Evolutionary conservation across 2,113 vertebrate species (phyloP).

Genomic region (Prionailurus bengalensis): DNA sequence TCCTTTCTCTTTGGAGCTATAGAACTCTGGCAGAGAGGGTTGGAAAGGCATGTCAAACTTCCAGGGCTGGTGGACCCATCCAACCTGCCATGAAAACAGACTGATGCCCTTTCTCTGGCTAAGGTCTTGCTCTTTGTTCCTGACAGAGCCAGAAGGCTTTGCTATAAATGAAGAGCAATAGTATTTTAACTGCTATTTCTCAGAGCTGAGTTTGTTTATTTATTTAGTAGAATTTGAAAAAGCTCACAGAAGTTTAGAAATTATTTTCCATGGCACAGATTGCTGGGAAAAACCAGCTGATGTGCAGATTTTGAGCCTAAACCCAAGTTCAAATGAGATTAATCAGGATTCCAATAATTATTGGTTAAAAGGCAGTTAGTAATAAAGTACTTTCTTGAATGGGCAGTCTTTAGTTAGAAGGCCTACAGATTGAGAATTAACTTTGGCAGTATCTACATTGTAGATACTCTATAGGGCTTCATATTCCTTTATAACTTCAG

Average conservation of each 20-base stretch:
- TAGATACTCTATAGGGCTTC: not conserved
- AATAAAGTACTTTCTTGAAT: not conserved
- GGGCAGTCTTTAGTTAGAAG: constrained; percentile 5
- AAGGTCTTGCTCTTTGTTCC: not conserved
- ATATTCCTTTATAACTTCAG: not conserved
- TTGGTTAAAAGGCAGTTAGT: constrained; percentile 38
- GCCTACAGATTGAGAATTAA: not conserved
- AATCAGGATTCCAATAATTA: constrained; percentile 14
- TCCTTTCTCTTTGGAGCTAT: not conserved
- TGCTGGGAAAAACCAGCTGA: not conserved
- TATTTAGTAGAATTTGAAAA: constrained; percentile 26
- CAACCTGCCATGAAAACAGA: not conserved
- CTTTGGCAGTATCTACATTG: constrained; percentile 37
- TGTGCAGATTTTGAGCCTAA: constrained; percentile 48
- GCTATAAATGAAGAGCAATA: not conserved
- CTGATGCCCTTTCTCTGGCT: not conserved
- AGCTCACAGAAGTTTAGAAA: constrained; percentile 39
- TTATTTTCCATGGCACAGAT: constrained; percentile 35
- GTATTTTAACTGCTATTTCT: constrained; percentile 14
- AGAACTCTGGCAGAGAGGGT: constrained; percentile 35
- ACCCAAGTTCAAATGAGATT: constrained; percentile 35
- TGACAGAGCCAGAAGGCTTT: not conserved
- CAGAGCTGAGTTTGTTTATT: not conserved
- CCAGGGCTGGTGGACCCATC: not conserved
- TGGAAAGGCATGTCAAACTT: not conserved